Evolutionary conservation across 2,113 vertebrate species (phyloP), one percentile per base, ranked within the genome.

Genomic region (Microcebus ravelobensis): DNA sequence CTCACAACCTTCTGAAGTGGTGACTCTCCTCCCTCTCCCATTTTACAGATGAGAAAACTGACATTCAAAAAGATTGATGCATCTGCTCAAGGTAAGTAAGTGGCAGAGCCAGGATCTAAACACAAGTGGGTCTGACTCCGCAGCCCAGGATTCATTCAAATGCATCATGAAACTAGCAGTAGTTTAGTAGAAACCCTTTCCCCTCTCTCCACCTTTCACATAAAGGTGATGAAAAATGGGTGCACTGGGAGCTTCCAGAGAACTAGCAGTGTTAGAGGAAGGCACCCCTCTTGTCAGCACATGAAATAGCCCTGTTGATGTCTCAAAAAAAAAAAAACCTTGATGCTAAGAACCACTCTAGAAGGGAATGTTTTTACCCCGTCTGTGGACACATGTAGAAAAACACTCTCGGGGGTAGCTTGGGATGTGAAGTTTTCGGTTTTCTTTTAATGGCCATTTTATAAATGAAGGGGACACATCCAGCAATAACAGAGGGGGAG

Each of bases 371-470:
- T 31, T 76, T 76, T 83, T 20, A 76, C 15, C 48, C 70, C 36
- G 18, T 45, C 15, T 48, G 21, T 59, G 39, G 76, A 71, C 39
- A 91, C 50, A 88, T 68, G 25, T 48, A 70, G 83, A 71, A 50
- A 94, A 92, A 73, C 52, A 23, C 57, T 12, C 45, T 87, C 2
- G 0, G 27, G 76, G 27, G 12, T 79, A 48, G 31, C 55, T 67
- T 39, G 8, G 71, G 11, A 59, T 36, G 25, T 27, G 84, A 42
- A 39, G 36, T 36, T 82, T 73, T 6, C n/a, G 52, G 45, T 55
- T 96, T 81, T 45, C 50, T 91, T 94, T 86, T 65, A 76, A 77
- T 21, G 14, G 45, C 10, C 52, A n/a, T 61, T 94, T 85, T 90
- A 92, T 81, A 92, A 80, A 71, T 48, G 82, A 70, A 89, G 91